These are phyloP conservation scores for Psettodes erumei DNA, from an alignment of 2,113 vertebrate genomes.

Conservation along the genomic window DNA sequence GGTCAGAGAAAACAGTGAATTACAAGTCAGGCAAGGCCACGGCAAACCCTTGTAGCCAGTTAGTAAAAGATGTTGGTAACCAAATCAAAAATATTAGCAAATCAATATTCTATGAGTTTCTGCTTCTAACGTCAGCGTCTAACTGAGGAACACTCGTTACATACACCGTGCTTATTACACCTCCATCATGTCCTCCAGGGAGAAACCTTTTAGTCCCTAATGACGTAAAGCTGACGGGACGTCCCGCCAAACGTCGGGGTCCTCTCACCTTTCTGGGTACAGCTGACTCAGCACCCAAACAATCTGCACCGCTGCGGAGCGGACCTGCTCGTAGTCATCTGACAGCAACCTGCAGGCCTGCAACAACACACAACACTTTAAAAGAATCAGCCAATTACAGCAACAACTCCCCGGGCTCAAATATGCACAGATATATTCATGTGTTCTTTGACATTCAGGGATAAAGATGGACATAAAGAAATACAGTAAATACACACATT, in stretches of 20 bases:
- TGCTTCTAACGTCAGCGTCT: no score
- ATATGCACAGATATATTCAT: no score
- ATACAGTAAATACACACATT: not conserved
- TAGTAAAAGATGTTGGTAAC: no score
- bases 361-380: conserved; percentile 2
- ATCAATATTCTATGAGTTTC: no score
- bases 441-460: not conserved
- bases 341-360: conserved; percentile 94
- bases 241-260: not conserved
- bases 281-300: conserved; percentile 97
- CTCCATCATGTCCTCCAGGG: no score
- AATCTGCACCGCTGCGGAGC: conserved; percentile 95
- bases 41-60: not conserved
- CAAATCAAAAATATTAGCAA: no score
- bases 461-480: not conserved
- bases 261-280: conserved; percentile 92
- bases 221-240: no score
- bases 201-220: no score
- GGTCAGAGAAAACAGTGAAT: not conserved
- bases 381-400: not conserved
- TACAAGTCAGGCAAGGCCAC: not conserved
- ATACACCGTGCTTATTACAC: no score
- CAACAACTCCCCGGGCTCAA: no score
- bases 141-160: no score
- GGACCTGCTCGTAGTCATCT: conserved; percentile 97